Base-by-base conservation (phyloP, 2,797 vertebrate species). In the Dipus sagitta region DNA sequence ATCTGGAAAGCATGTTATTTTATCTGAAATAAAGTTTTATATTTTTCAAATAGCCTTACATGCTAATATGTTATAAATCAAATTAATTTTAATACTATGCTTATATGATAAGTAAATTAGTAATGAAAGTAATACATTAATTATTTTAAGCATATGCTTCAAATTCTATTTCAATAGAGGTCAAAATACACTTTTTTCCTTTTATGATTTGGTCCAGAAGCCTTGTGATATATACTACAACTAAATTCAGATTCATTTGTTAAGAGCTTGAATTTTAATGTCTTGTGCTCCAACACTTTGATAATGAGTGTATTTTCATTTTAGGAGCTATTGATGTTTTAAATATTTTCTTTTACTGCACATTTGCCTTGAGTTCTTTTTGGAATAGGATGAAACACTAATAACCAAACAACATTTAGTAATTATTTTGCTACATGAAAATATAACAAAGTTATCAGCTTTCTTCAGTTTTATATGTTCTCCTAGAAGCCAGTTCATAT, bases 71-170 rank as follows among this genome's bases (percentile, higher is more conserved):
- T 71, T 79, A 80, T n/a, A 87, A 65, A 5, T 8, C 42, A 52
- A n/a, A n/a, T 81, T 85, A 58, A 82, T 89, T 88, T 87, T 38
- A 85, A 42, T 3, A 71, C 62, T 91, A 13, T 93, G 64, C 7
- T 11, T 34, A 14, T 42, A 54, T 47, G 26, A 18, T 68, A 92
- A 94, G 5, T 42, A 93, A 94, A 80, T 65, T 20, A 62, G 6
- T 82, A 88, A 64, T 75, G 30, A 95, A 90, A 90, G 86, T 76
- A 81, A 93, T 78, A 85, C n/a, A 81, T 60, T 34, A 30, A 38
- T 77, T 75, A 64, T 83, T 76, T 68, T 24, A 81, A 83, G 32
- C 12, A 67, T 72, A 24, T 70, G 68, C 1, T 82, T 83, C 30
- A 91, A 93, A 70, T 2, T 17, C 15, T 89, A 78, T 86, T 78